These are phyloP conservation scores for Teleogryllus occipitalis DNA, from an alignment of 1,140 invertebrate species.

Conservation along the genomic window DNA sequence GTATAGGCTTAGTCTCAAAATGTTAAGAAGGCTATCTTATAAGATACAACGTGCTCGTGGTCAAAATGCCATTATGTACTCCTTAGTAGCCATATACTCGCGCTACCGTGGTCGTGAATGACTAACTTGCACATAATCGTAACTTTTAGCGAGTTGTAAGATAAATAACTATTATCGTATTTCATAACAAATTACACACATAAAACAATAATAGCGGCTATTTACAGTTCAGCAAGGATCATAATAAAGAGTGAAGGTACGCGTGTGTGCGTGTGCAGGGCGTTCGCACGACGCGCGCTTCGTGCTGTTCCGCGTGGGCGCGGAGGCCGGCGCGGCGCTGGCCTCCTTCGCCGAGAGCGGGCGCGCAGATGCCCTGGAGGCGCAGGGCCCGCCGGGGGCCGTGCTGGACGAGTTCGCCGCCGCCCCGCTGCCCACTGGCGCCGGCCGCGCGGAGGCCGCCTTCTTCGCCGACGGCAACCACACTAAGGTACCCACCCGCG, in stretches of 20 bases:
- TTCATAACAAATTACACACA: background rate
- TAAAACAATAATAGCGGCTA: background rate
- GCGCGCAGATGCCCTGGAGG: conserved; percentile 59
- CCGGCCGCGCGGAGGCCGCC: conserved; percentile 67
- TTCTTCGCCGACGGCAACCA: conserved; percentile 89
- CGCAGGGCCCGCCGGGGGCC: conserved; percentile 45
- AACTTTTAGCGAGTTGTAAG: background rate
- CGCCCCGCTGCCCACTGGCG: conserved; percentile 63
- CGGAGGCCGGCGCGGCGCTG: conserved; percentile 59
- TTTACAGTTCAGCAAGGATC: too few species aligned
- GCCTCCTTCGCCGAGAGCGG: conserved; percentile 77
- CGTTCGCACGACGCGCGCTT: conserved; percentile 74
- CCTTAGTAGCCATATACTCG: too few species aligned
- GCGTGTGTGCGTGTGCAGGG: conserved; percentile 49
- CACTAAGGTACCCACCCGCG: conserved; percentile 52
- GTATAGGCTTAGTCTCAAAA: too few species aligned
- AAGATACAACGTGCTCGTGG: too few species aligned
- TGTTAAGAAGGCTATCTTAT: too few species aligned
- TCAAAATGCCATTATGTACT: too few species aligned
- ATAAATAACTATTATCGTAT: background rate
- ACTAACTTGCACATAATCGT: background rate
- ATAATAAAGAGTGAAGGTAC: background rate
- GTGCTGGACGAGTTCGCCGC: conserved; percentile 75
- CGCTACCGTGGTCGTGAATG: too few species aligned
- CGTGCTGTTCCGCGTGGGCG: conserved; percentile 69